These are phyloP conservation scores for Pangasius mekongensis DNA, from an alignment of 2,797 vertebrate genomes.

Conservation along the genomic window DNA sequence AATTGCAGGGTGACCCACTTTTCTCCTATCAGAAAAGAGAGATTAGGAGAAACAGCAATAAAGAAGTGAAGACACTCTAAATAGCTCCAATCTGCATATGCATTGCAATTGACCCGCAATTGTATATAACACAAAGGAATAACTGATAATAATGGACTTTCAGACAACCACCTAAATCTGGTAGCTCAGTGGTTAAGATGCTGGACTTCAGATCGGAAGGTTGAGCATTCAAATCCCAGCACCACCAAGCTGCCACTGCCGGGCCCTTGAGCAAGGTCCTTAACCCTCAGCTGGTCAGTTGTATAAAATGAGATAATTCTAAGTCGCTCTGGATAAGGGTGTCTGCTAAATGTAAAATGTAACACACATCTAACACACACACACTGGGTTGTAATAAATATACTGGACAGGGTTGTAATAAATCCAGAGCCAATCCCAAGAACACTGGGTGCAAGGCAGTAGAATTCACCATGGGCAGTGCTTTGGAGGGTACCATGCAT, in stretches of 20 bases:
- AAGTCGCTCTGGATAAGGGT: no score
- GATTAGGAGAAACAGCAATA: background rate
- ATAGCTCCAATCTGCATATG: conserved; percentile 37
- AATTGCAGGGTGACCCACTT: conserved; percentile 37
- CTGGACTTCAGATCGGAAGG: no score
- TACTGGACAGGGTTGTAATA: background rate
- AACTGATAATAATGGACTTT: conserved; percentile 5
- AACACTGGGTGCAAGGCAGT: background rate
- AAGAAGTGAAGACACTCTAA: conserved; percentile 10
- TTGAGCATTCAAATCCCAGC: no score
- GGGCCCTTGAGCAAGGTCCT: no score
- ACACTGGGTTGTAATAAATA: background rate
- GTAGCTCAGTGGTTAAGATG: no score
- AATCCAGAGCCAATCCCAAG: background rate
- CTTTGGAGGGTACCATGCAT: background rate
- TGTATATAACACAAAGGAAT: background rate
- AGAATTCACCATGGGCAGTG: background rate
- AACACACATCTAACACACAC: background rate
- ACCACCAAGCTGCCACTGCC: no score
- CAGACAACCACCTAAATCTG: background rate
- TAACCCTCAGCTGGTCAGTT: no score
- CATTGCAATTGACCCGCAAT: background rate
- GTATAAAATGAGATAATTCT: no score
- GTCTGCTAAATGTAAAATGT: no score
- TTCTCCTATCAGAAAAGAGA: conserved; percentile 34